Percentiles rank a stretch among this genome's conserved stretches.
Conservation (phyloP, 2,888 invertebrate genomes). For the Epistrophe grossulariae region DNA sequence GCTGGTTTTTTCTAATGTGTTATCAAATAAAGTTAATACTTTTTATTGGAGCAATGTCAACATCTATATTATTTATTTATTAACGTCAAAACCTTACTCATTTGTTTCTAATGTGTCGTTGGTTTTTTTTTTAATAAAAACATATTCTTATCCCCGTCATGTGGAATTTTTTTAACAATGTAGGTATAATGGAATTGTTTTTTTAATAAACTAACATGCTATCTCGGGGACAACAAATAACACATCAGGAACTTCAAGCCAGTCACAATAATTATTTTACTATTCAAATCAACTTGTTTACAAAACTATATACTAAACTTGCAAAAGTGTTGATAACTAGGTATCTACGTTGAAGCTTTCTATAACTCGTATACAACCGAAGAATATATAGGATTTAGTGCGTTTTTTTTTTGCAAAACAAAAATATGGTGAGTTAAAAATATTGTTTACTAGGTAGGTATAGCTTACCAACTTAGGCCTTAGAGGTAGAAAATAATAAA, state of each 20-base stretch:
- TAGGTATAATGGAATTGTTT: not conserved
- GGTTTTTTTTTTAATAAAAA: not conserved
- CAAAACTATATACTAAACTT: not conserved
- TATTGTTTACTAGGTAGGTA: slow-evolving; percentile 24
- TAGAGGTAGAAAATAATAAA: not conserved
- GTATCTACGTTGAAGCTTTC: slow-evolving; percentile 1
- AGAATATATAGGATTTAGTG: slow-evolving; percentile 3
- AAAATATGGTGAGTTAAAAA: slow-evolving; percentile 17
- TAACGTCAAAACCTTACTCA: not conserved
- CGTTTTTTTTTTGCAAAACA: slow-evolving; percentile 35
- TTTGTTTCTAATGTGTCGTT: not conserved
- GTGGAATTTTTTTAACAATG: not conserved
- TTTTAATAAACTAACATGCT: not conserved
- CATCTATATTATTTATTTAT: not conserved
- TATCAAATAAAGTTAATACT: not conserved
- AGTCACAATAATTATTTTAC: not conserved
- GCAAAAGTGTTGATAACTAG: not conserved
- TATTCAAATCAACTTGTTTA: slow-evolving; percentile 29
- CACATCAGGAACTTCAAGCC: not conserved
- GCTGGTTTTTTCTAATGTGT: not conserved
- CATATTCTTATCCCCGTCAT: not conserved
- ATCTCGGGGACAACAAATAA: not conserved
- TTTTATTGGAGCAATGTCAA: not conserved
- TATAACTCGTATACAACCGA: not conserved
- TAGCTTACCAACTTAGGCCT: not conserved